These are phyloP conservation scores for Hydrophis major DNA, from an alignment of 2,797 vertebrate genomes.

Conservation along the genomic window DNA sequence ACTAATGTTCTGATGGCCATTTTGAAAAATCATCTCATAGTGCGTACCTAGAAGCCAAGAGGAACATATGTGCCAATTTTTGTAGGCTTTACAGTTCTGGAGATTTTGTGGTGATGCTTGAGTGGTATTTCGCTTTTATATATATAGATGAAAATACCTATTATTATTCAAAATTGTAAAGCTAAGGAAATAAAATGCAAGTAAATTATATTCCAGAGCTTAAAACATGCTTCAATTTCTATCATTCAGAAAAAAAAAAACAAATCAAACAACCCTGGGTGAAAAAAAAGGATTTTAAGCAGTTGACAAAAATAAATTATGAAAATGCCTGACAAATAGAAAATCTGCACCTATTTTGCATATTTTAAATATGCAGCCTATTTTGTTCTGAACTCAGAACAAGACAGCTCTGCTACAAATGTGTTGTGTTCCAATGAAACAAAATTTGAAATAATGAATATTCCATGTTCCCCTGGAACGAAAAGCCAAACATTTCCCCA, in stretches of 20 bases:
- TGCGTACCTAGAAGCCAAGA: too few relatives aligned
- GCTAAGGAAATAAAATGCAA: neutral
- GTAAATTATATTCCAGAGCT: neutral
- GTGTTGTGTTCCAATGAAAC: neutral
- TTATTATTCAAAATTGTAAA: neutral
- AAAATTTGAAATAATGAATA: neutral
- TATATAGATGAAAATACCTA: neutral
- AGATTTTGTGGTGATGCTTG: too few relatives aligned
- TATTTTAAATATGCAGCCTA: neutral
- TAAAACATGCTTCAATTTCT: neutral
- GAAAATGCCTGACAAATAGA: neutral
- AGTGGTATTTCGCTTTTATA: too few relatives aligned
- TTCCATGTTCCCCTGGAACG: neutral
- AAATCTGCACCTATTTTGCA: neutral
- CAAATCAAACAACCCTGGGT: neutral
- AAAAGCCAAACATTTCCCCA: neutral
- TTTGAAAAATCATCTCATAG: too few relatives aligned
- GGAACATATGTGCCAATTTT: too few relatives aligned
- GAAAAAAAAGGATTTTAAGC: neutral
- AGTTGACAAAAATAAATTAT: neutral
- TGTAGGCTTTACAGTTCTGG: too few relatives aligned
- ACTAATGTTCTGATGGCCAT: too few relatives aligned
- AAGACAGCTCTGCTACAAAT: neutral
- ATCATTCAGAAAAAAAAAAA: neutral
- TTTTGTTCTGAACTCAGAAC: neutral